phyloP scores from a whole-genome alignment of 1,140 invertebrate species.

The Drosophila sproati region DNA sequence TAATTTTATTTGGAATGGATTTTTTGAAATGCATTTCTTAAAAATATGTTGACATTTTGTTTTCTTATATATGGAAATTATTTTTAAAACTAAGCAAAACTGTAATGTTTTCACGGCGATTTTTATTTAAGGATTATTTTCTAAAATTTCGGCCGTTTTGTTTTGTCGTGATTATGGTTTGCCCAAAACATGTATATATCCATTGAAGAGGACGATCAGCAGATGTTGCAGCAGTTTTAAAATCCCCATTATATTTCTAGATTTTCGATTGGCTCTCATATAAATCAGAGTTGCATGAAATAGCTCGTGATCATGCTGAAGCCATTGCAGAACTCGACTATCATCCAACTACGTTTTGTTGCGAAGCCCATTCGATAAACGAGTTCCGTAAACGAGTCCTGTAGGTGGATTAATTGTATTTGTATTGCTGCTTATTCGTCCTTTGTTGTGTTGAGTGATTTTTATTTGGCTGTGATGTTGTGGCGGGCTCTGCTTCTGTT shows the following conservation, averaged over 20 bases:
- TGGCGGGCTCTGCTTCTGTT: conserved; percentile 25
- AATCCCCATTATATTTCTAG: neutral
- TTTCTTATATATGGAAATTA: no score
- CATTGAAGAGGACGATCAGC: neutral
- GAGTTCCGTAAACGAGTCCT: neutral
- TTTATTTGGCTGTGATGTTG: conserved; percentile 16
- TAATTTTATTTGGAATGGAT: no score
- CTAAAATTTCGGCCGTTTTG: no score
- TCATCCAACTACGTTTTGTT: neutral
- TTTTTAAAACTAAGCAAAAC: no score
- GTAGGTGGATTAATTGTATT: conserved; percentile 71
- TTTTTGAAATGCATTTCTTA: no score
- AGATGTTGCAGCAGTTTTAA: neutral
- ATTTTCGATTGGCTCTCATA: neutral
- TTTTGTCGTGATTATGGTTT: no score
- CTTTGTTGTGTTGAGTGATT: conserved; percentile 14
- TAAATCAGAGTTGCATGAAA: neutral
- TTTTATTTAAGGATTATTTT: no score
- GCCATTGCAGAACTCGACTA: neutral
- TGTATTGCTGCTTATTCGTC: conserved; percentile 58
- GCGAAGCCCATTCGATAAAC: no score
- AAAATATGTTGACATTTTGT: no score
- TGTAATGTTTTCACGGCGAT: no score
- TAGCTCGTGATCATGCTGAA: neutral
- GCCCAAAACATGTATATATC: neutral